Evolutionary conservation across 2,113 vertebrate genomes (phyloP).

Genomic region (Xyliphius kryptos): DNA sequence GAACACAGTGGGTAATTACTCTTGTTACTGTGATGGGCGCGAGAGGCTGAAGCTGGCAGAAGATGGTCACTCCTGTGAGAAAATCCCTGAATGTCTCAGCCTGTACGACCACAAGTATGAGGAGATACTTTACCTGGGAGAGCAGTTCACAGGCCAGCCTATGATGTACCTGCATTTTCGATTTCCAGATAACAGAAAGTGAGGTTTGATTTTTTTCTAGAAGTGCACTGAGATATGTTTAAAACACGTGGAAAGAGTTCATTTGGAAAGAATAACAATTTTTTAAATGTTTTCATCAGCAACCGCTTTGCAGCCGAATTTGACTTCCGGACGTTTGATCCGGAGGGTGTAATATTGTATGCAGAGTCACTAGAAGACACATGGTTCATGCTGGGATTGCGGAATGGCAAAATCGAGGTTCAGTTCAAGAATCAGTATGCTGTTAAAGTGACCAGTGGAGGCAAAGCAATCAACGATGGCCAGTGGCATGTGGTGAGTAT

Average conservation of each 20-base stretch:
- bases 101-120: constrained; percentile 74
- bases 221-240: neutral
- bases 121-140: constrained; percentile 89
- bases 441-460: constrained; percentile 80
- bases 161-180: constrained; percentile 85
- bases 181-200: constrained; percentile 82
- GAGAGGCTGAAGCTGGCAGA: constrained; percentile 69
- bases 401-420: constrained; percentile 84
- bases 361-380: constrained; percentile 76
- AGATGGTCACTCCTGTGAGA: constrained; percentile 66
- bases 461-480: constrained; percentile 85
- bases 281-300: no score
- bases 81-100: constrained; percentile 65
- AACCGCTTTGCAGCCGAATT: constrained; percentile 96
- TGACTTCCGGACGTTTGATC: constrained; percentile 89
- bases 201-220: constrained; percentile 43
- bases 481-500: constrained; percentile 85
- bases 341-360: constrained; percentile 87
- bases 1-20: constrained; percentile 79
- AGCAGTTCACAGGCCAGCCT: constrained; percentile 78
- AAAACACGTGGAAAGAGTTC: no score
- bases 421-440: constrained; percentile 86
- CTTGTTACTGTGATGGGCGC: constrained; percentile 85
- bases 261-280: no score
- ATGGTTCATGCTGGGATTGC: constrained; percentile 86